Base-by-base conservation (phyloP, 2,888 invertebrate species). In the Dinocampus coccinellae region DNA sequence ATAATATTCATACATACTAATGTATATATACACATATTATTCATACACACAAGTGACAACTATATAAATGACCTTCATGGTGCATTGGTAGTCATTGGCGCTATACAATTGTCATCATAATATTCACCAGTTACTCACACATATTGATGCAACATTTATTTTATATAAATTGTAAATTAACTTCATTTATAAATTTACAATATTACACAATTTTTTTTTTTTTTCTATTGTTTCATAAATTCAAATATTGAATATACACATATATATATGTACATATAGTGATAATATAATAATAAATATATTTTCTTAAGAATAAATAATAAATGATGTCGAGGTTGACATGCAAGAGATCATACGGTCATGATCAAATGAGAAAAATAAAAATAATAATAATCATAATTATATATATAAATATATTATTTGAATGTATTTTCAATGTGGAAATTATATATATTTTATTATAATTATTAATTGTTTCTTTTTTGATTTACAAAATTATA, bases 391-490 rank as follows among this genome's bases (percentile, higher is more conserved):
- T 9, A 33, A 33, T 4, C 3, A 33, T 4, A 33, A 33, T n/a
- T n/a, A n/a, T n/a, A n/a, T n/a, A n/a, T n/a, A n/a, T n/a, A n/a
- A n/a, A n/a, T n/a, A n/a, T n/a, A 36, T 36, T 47, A 47, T 47
- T 47, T 39, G 16, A 47, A n/a, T 47, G 39, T n/a, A 39, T n/a
- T n/a, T 42, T 47, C 3, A 47, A 47, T 16, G 9, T 6, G 1
- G 47, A 47, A 81, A n/a, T n/a, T n/a, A n/a, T n/a, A n/a, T n/a
- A n/a, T n/a, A n/a, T n/a, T n/a, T n/a, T n/a, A n/a, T n/a, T 29
- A 29, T 29, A 29, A 81, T 83, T 82, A 34, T 57, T 24, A 26
- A n/a, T 57, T 66, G 36, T 57, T 57, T 39, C 36, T 55, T 64
- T 55, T 7, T 66, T 26, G 26, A 24, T 57, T 36, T 26, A 33